These are phyloP conservation scores for Scaptomyza parva DNA, from an alignment of 2,888 invertebrate species.

Conservation along the genomic window DNA sequence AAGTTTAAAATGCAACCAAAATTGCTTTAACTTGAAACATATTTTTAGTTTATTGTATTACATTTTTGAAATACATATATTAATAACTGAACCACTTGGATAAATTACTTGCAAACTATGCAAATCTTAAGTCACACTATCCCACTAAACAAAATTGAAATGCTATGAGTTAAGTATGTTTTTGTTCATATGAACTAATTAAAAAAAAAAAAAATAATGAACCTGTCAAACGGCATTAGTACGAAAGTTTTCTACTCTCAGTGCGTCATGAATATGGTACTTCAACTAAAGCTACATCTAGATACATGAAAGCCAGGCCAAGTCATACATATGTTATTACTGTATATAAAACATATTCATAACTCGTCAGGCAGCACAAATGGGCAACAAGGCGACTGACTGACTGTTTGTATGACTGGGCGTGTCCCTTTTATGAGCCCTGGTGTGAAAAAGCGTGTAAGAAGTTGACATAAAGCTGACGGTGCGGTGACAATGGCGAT, in stretches of 20 bases:
- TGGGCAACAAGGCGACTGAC: conserved; percentile 50
- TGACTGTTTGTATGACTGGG: conserved; percentile 22
- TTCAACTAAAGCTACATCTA: conserved; percentile 8
- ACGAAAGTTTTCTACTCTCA: conserved; percentile 14
- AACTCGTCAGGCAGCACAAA: conserved; percentile 73
- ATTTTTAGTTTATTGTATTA: no score
- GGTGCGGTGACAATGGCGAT: conserved; percentile 41
- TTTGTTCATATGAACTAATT: conserved; percentile 57
- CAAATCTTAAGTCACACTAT: not conserved
- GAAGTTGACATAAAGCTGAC: conserved; percentile 80
- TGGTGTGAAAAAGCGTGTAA: conserved; percentile 85
- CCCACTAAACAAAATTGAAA: not conserved
- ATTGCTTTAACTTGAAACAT: no score
- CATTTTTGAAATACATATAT: no score
- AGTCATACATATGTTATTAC: conserved; percentile 23
- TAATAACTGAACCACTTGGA: no score
- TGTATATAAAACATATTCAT: conserved; percentile 61
- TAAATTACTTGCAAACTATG: not conserved
- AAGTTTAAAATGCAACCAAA: no score
- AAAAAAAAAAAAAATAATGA: conserved; percentile 35
- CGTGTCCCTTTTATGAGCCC: conserved; percentile 80
- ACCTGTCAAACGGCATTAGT: conserved; percentile 4
- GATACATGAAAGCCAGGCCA: conserved; percentile 30
- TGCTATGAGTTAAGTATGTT: not conserved
- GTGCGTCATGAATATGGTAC: conserved; percentile 23